These are phyloP conservation scores for Tetragonula carbonaria DNA, from an alignment of 2,888 invertebrate species.

Conservation along the genomic window DNA sequence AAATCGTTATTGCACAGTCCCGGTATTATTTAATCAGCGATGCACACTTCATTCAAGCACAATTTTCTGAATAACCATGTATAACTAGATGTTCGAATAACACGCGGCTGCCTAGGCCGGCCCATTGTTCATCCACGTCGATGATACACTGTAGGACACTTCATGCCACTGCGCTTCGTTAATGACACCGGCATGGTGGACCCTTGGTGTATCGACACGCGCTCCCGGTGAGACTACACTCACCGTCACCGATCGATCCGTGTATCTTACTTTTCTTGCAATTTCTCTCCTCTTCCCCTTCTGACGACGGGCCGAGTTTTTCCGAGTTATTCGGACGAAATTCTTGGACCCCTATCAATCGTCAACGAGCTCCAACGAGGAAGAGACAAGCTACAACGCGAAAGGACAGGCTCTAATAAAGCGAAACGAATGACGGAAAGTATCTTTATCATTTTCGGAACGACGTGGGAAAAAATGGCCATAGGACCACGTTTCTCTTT, in stretches of 20 bases:
- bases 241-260: not conserved
- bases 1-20: constrained; percentile 67
- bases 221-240: not conserved
- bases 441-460: constrained; percentile 20
- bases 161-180: constrained; percentile 44
- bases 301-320: constrained; percentile 6
- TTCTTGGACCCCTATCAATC: no score
- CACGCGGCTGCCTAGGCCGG: constrained; percentile 24
- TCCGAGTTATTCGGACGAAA: no score
- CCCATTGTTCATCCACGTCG: constrained; percentile 58
- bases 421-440: no score
- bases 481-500: not conserved
- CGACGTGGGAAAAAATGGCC: not conserved
- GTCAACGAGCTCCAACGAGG: no score
- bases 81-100: constrained; percentile 63
- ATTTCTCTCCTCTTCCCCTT: not conserved
- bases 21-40: constrained; percentile 66
- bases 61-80: constrained; percentile 55
- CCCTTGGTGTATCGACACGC: constrained; percentile 10
- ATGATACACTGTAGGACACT: constrained; percentile 48
- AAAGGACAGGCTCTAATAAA: no score
- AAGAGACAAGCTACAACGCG: no score
- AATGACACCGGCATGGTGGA: constrained; percentile 45
- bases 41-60: constrained; percentile 59
- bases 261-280: constrained; percentile 14